These are phyloP conservation scores for Campylorhamphus procurvoides DNA, from an alignment of 2,113 vertebrate genomes.

Conservation along the genomic window DNA sequence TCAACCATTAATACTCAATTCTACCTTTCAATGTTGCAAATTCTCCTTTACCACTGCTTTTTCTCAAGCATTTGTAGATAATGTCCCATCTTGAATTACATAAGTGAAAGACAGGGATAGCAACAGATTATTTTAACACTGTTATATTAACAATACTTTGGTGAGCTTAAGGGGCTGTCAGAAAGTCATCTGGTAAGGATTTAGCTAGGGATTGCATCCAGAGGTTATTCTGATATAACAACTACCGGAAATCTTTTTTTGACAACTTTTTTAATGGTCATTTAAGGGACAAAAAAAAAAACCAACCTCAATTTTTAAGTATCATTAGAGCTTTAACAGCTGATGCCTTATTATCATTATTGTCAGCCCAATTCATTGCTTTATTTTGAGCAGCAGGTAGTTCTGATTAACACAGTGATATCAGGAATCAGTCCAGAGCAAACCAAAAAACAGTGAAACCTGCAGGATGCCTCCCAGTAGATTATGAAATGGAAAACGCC, in stretches of 20 bases:
- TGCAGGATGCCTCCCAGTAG: neutral
- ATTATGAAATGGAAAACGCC: neutral
- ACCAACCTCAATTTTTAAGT: neutral
- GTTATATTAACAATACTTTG: neutral
- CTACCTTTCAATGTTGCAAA: neutral
- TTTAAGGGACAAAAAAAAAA: neutral
- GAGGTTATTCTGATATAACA: conserved; percentile 9
- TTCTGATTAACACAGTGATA: neutral
- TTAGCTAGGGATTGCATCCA: neutral
- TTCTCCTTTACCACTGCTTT: neutral
- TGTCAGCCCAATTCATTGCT: neutral
- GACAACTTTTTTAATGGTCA: neutral
- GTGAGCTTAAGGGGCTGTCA: neutral
- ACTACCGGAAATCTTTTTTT: neutral
- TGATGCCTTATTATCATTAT: neutral
- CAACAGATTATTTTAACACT: neutral
- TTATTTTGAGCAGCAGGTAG: neutral
- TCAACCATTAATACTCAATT: neutral
- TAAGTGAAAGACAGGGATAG: neutral
- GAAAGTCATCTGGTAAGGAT: neutral
- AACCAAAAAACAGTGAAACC: neutral
- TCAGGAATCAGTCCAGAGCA: neutral
- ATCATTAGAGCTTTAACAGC: neutral
- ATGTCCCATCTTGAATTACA: neutral
- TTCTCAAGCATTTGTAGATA: neutral